Evolutionary conservation across 2,888 invertebrate genomes (phyloP), one percentile per base, ranked within the genome.

Genomic region (Ophraella communa): DNA sequence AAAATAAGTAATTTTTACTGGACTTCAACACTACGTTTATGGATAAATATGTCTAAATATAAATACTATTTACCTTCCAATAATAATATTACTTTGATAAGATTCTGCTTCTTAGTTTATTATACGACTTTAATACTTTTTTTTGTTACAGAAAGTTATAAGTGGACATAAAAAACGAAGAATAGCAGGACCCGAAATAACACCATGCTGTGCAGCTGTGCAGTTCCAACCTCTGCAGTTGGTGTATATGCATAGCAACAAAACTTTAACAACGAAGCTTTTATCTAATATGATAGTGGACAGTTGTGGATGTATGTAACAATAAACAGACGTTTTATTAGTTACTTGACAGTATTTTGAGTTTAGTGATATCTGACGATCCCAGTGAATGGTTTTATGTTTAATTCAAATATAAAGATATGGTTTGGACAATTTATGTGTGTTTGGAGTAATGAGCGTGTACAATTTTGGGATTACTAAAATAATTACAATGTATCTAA

Each of bases 231-330:
- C 92, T 1, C 83, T 95, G 58, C 91, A 92, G 74, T 83, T 95
- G 44, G 86, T 95, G 8, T 94, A 93, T 79, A 87, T 91, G 83
- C 91, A 93, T 78, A 89, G 91, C 17, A 91, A 92, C 73, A 89
- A 89, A 73, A 90, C 92, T 3, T 88, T 92, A 69, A 91, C 91
- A 47, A 89, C 91, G 74, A 92, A 91, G 77, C 89, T 90, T 1
- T 81, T 95, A 64, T 93, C 94, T 0, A 94, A 95, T 75, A 95
- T 95, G 94, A 91, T 94, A 42, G 93, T 95, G n/a, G 93, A 94
- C 73, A 89, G 92, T 4, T 95, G 95, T 79, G 95, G 94, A 17
- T 95, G 95, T 78, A 91, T 93, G 90, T 93, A 60, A 42, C 45
- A 2, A 33, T 55, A 30, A 4, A 24, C 5, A 17, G 53, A 58